These are phyloP conservation scores for Alectura lathami DNA, from an alignment of 2,113 vertebrate genomes.

Conservation along the genomic window DNA sequence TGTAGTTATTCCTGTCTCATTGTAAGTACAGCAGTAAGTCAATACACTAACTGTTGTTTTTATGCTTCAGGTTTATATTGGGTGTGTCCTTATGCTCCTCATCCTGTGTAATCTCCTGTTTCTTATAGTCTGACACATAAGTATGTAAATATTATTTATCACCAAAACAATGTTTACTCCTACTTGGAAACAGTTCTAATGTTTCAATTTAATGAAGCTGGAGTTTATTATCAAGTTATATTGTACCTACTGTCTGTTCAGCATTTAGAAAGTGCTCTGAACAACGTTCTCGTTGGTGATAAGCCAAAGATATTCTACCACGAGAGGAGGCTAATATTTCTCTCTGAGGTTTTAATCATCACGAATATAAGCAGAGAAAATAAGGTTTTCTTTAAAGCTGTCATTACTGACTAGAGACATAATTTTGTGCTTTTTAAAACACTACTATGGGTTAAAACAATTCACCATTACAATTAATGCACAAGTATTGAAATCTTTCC, in stretches of 20 bases:
- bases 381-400: background rate
- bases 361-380: background rate
- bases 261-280: background rate
- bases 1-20: background rate
- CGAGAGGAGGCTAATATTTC: background rate
- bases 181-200: background rate
- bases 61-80: background rate
- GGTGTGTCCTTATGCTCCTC: background rate
- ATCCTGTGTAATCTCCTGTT: background rate
- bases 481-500: background rate
- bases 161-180: background rate
- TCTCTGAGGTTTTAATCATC: background rate
- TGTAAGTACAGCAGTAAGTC: background rate
- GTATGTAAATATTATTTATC: background rate
- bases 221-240: background rate
- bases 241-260: background rate
- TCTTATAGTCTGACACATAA: background rate
- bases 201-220: background rate
- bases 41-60: background rate
- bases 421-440: background rate
- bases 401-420: background rate
- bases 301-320: background rate
- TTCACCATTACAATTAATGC: background rate
- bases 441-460: background rate
- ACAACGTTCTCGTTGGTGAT: background rate